These are phyloP conservation scores for Plebejus anna DNA, from an alignment of 2,888 invertebrate genomes.

Conservation along the genomic window DNA sequence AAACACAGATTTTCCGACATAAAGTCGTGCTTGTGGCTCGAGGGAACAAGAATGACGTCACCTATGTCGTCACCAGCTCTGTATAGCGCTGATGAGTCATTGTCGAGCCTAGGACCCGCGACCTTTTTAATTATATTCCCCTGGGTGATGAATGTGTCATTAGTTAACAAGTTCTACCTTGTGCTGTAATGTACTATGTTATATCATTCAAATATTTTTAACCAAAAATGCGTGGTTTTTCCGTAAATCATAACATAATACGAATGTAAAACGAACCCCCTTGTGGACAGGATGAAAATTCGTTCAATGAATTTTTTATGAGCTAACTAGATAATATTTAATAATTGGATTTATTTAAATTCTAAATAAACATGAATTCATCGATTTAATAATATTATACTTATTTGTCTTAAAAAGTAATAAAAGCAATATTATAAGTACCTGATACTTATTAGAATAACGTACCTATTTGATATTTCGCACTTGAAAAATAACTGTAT, in stretches of 20 bases:
- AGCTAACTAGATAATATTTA: too few relatives aligned
- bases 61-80: neutral
- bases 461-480: neutral
- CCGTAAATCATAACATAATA: neutral
- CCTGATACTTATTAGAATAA: neutral
- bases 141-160: conserved; percentile 26
- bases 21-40: neutral
- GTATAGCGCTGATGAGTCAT: conserved; percentile 9
- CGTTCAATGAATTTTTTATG: too few relatives aligned
- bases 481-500: neutral
- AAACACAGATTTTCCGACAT: neutral
- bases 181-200: neutral
- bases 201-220: neutral
- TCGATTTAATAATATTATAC: neutral
- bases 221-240: neutral
- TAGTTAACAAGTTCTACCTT: neutral
- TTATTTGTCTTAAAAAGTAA: neutral
- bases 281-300: neutral
- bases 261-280: neutral
- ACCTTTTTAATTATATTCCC: conserved; percentile 26
- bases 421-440: neutral
- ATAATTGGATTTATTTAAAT: neutral
- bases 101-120: conserved; percentile 15
- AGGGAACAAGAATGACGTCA: conserved; percentile 1
- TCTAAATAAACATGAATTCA: neutral